These are phyloP conservation scores for Synaphobranchus kaupii DNA, from an alignment of 2,797 vertebrate species.

Conservation along the genomic window DNA sequence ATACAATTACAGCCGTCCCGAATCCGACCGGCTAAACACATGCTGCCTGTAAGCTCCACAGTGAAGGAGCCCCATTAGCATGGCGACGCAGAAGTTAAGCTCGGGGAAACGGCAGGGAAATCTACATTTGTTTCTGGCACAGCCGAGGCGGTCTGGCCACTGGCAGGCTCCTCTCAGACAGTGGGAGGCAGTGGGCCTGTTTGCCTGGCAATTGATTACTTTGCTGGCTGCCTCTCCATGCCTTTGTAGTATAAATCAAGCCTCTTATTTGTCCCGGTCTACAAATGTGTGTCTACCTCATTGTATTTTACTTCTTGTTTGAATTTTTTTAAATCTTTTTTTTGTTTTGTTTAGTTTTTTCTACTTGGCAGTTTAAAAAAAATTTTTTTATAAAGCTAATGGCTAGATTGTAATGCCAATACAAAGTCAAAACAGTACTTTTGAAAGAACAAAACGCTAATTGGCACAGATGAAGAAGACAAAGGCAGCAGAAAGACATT, in stretches of 20 bases:
- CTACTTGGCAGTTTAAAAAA: neutral
- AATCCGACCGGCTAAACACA: neutral
- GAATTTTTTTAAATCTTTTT: neutral
- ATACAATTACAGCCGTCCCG: neutral
- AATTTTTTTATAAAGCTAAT: neutral
- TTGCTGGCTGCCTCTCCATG: constrained; percentile 1
- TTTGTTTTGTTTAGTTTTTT: neutral
- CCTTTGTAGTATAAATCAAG: neutral
- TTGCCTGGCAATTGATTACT: constrained; percentile 3
- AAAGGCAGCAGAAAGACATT: neutral
- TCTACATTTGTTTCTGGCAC: neutral
- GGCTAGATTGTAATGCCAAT: neutral
- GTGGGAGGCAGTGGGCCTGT: neutral
- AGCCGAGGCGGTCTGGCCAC: neutral
- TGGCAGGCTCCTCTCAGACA: neutral
- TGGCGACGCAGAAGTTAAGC: neutral
- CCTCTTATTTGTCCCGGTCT: neutral
- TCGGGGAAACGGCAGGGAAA: neutral
- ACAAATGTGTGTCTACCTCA: neutral
- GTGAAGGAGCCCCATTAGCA: neutral
- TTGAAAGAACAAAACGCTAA: neutral
- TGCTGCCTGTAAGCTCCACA: neutral
- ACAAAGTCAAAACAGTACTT: neutral
- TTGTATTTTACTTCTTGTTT: neutral
- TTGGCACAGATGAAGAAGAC: neutral